Base-by-base conservation (phyloP, 2,888 invertebrate species). In the Sclerodermus sp. region DNA sequence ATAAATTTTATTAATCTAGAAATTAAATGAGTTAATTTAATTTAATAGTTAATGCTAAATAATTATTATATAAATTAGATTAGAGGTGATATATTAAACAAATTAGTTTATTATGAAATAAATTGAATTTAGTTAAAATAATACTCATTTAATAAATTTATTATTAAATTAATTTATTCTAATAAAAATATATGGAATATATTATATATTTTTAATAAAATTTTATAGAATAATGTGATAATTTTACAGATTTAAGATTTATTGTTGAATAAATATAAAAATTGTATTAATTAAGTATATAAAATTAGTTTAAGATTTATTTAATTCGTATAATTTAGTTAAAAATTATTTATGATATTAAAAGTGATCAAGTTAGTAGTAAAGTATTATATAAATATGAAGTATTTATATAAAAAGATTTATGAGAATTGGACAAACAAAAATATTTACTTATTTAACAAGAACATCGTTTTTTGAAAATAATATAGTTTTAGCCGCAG, bases 401-500 rank as follows among this genome's bases (percentile, higher is more conserved):
- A 30, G 10, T 6, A 9, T 30, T 30, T 9, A 30, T 30, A 9
- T 9, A 30, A 30, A 30, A 9, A 9, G 6, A 30, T 30, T 30
- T 30, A 30, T 30, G 10, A 9, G 30, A 86, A 86, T 80, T 85
- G 80, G 83, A 83, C 85, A 30, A 30, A 30, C 10, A n/a, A 9
- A 30, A 9, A 32, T 15, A 77, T 83, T 83, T 83, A 84, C 82
- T 83, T 88, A 87, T 88, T 88, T 87, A 88, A 79, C 85, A 87
- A 87, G 88, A 87, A 87, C 86, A 87, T 87, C 83, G 83, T 83
- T 83, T 87, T 83, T 83, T 81, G 83, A 30, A 62, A 59, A 79
- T 79, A 79, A 83, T 87, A 79, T 82, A 83, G 87, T 80, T 83
- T 87, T 85, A 84, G 88, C 87, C 84, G 88, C 87, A 84, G 86